Percentiles rank a stretch among this genome's conserved stretches.
phyloP scores from a whole-genome alignment of 1,140 invertebrate genomes.

The Chelonus insularis region DNA sequence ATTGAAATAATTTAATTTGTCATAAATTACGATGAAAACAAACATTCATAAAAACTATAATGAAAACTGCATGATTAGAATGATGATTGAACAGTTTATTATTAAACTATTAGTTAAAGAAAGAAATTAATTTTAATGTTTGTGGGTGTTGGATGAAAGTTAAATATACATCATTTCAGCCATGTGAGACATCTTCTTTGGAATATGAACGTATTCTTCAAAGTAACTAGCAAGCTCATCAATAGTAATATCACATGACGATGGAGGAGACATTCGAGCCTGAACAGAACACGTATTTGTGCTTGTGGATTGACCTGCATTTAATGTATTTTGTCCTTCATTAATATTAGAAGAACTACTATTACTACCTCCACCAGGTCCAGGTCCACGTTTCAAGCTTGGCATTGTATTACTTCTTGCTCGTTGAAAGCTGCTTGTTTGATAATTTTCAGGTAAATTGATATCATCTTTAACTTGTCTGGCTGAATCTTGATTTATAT shows the following conservation, averaged over 20 bases:
- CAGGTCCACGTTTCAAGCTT: slow-evolving; percentile 50
- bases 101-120: too few relatives aligned
- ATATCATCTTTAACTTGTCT: slow-evolving; percentile 51
- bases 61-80: too few relatives aligned
- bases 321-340: slow-evolving; percentile 14
- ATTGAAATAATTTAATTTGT: too few relatives aligned
- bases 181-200: slow-evolving; percentile 95
- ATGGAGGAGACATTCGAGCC: slow-evolving; percentile 63
- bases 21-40: too few relatives aligned
- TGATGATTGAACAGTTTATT: too few relatives aligned
- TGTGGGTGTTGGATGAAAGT: slow-evolving; percentile 32
- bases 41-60: too few relatives aligned
- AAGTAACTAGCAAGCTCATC: slow-evolving; percentile 92
- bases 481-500: slow-evolving; percentile 41
- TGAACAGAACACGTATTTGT: slow-evolving; percentile 60
- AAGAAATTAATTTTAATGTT: too few relatives aligned
- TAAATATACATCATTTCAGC: slow-evolving; percentile 97
- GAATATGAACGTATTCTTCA: slow-evolving; percentile 90
- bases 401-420: slow-evolving; percentile 58
- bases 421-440: slow-evolving; percentile 51
- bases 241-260: slow-evolving; percentile 76
- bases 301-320: slow-evolving; percentile 43
- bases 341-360: not conserved
- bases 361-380: slow-evolving; percentile 43
- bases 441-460: slow-evolving; percentile 45